A percentile compares a stretch with the other conserved stretches of the same genome.
phyloP scores from a whole-genome alignment of 2,113 vertebrate species.

The Cervus canadensis region DNA sequence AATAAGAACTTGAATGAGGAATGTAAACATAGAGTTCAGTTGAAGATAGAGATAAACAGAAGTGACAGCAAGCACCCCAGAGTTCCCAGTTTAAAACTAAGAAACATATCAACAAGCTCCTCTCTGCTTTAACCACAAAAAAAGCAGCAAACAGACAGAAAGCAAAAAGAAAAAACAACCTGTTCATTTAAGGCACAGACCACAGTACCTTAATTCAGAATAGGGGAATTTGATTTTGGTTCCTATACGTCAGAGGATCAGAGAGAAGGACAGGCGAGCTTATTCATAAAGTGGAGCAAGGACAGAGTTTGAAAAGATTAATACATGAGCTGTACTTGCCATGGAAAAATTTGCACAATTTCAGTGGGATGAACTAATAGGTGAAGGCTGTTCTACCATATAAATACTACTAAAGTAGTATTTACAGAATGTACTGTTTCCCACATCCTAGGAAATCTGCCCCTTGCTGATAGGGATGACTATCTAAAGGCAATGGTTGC shows the following conservation, averaged over 20 bases:
- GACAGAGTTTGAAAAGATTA: not conserved
- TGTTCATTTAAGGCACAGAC: not conserved
- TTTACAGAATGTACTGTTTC: not conserved
- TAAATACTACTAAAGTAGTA: not conserved
- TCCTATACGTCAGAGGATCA: not conserved
- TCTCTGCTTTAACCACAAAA: not conserved
- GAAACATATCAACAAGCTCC: not conserved
- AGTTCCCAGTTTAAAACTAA: slow-evolving; percentile 27
- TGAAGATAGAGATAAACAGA: slow-evolving; percentile 4
- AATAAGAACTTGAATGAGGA: not conserved
- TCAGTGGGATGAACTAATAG: not conserved
- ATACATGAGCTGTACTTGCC: not conserved
- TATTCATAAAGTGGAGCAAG: not conserved
- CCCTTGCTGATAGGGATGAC: not conserved
- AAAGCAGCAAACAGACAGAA: not conserved
- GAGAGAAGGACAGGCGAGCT: not conserved
- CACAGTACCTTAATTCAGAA: not conserved
- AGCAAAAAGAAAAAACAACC: not conserved
- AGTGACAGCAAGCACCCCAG: not conserved
- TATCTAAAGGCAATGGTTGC: not conserved
- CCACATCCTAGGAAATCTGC: not conserved
- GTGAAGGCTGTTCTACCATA: not conserved
- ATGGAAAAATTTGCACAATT: not conserved
- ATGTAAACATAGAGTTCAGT: not conserved
- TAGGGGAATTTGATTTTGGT: not conserved